Percentiles rank a stretch among this genome's conserved stretches.
Conservation (phyloP, 2,888 invertebrate species). For the Nomada fucata region DNA sequence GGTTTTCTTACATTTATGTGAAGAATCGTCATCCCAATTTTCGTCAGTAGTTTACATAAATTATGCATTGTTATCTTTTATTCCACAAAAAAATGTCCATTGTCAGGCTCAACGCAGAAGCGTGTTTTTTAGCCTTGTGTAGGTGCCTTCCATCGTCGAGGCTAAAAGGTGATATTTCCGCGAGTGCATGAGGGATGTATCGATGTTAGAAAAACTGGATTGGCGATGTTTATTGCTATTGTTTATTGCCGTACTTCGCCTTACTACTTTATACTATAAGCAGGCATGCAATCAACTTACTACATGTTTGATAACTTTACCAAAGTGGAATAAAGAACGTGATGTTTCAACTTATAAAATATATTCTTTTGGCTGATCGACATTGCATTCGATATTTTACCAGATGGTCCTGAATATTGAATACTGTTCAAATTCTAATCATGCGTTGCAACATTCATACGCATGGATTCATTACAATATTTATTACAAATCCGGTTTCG, state of each 20-base stretch:
- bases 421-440: no score
- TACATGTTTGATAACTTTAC: background rate
- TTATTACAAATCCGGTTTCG: background rate
- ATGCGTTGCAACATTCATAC: no score
- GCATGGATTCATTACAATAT: background rate
- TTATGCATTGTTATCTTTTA: background rate
- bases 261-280: conserved; percentile 5
- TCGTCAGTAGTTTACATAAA: background rate
- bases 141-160: background rate
- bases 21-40: background rate
- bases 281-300: background rate
- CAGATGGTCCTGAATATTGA: no score
- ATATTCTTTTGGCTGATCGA: background rate
- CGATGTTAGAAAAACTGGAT: conserved; percentile 24
- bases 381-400: no score
- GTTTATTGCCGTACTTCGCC: background rate
- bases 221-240: background rate
- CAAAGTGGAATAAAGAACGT: background rate
- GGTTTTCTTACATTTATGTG: no score
- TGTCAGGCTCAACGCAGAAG: background rate
- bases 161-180: conserved; percentile 6
- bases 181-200: background rate
- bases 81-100: background rate
- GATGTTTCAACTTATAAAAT: background rate
- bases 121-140: background rate